Evolutionary conservation across 2,888 invertebrate species (phyloP), one percentile per base, ranked within the genome.

Genomic region (Scaeva pyrastri): DNA sequence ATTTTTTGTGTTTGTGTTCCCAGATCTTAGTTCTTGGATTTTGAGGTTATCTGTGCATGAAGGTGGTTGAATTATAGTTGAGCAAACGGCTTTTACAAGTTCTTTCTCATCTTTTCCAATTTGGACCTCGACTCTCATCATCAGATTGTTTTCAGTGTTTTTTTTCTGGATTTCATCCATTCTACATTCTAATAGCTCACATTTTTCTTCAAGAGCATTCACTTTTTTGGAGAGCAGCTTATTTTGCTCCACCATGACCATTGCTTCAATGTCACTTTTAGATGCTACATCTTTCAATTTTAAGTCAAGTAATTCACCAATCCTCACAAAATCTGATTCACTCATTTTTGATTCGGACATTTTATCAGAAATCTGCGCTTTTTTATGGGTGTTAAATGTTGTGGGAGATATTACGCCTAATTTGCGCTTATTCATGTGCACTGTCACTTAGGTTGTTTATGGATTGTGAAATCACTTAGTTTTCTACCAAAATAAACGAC

Each of bases 101-200:
- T 55, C 23, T 26, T 52, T 52, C 52, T 23, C 52, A 55, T 55
- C 52, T 55, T 6, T 23, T 55, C 52, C 52, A 55, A 14, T 14
- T 8, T 21, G 21, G 26, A 55, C 52, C 14, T 55, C 52, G 23
- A 43, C 43, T 43, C 7, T 43, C n/a, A 43, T 16, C 6, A 43
- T 43, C n/a, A 43, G 43, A 16, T 43, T 43, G 10, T 43, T 43
- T 16, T 43, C 43, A 3, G 43, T 43, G 7, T 2, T 43, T 43
- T 43, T 43, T 16, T 43, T 14, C n/a, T 43, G 1, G 1, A 43
- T 43, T 43, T 43, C 43, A 16, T 43, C 5, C 16, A 43, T 43
- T 43, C 43, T 0, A 5, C 14, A 41, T 14, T 14, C 41, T 41
- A n/a, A 7, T n/a, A 43, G 16, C n/a, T 43, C 43, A n/a, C 43